These are phyloP conservation scores for Stichodactyla helianthus DNA, from an alignment of 64 coral and sea anemone species.

Conservation along the genomic window DNA sequence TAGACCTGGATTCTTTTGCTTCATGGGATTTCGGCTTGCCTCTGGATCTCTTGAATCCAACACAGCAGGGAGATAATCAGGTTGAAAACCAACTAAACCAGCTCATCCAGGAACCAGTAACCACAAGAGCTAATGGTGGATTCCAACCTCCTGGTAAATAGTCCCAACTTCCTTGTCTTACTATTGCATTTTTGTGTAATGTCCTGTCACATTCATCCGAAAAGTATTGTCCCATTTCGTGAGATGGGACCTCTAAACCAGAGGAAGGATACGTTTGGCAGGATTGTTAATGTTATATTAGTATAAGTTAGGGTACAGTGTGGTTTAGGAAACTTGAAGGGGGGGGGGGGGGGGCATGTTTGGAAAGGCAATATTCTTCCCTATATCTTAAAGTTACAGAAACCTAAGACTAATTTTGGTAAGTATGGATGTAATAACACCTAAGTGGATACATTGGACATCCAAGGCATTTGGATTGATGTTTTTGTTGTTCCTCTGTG, in stretches of 20 bases:
- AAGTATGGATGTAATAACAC: background rate
- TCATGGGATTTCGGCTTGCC: slow-evolving; percentile 57
- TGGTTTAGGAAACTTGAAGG: background rate
- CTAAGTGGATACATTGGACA: background rate
- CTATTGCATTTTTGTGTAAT: background rate
- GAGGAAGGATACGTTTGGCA: too few species aligned
- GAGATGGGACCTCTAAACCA: too few species aligned
- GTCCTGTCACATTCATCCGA: background rate
- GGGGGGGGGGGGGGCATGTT: background rate
- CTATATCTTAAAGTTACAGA: background rate
- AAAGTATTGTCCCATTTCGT: too few species aligned
- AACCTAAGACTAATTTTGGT: background rate
- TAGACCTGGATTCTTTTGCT: slow-evolving; percentile 45
- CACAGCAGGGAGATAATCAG: background rate
- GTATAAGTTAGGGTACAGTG: too few species aligned
- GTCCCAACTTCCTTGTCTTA: too few species aligned
- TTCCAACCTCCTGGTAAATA: slow-evolving; percentile 19
- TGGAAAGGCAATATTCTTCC: background rate
- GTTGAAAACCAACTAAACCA: slow-evolving; percentile 37
- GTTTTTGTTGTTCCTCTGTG: too few species aligned
- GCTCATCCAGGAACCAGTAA: slow-evolving; percentile 17
- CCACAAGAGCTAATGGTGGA: slow-evolving; percentile 40
- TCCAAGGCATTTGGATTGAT: too few species aligned
- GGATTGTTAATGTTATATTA: too few species aligned
- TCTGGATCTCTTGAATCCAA: slow-evolving; percentile 52